phyloP scores from a whole-genome alignment of 2,797 vertebrate species.

The Knipowitschia caucasica region DNA sequence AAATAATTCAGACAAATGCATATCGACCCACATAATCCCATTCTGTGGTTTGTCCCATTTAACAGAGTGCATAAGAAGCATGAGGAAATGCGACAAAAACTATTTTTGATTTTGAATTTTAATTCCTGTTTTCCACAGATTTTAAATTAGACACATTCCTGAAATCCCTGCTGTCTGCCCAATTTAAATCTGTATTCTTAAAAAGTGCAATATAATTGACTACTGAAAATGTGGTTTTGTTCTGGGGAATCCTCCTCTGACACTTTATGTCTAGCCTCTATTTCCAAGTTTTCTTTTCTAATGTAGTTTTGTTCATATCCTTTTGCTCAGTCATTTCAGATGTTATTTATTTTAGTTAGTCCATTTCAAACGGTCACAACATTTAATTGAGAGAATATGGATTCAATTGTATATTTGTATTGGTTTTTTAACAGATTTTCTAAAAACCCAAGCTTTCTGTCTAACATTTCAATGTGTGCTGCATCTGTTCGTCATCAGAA shows the following conservation, averaged over 20 bases:
- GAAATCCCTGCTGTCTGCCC: background rate
- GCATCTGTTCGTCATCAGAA: too few species aligned
- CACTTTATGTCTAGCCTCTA: conserved; percentile 19
- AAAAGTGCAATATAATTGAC: conserved; percentile 68
- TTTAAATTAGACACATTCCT: conserved; percentile 19
- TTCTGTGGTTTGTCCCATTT: conserved; percentile 11
- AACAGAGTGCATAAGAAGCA: background rate
- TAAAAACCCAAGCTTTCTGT: conserved; percentile 26
- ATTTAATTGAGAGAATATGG: conserved; percentile 21
- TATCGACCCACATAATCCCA: too few species aligned
- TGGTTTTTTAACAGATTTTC: conserved; percentile 32
- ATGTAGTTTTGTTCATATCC: conserved; percentile 40
- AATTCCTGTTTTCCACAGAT: background rate
- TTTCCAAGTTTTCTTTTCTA: conserved; percentile 14
- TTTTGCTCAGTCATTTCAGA: conserved; percentile 33
- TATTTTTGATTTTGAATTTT: background rate
- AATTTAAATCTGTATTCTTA: conserved; percentile 11
- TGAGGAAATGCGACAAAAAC: background rate
- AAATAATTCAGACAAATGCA: too few species aligned
- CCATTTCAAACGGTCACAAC: conserved; percentile 28
- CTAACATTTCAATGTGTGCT: too few species aligned
- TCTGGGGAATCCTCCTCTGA: conserved; percentile 9
- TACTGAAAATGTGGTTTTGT: conserved; percentile 50
- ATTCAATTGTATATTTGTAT: conserved; percentile 18
- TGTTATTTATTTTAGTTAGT: conserved; percentile 60